Evolutionary conservation across 2,113 vertebrate genomes (phyloP).

Genomic region (Nipponia nippon): DNA sequence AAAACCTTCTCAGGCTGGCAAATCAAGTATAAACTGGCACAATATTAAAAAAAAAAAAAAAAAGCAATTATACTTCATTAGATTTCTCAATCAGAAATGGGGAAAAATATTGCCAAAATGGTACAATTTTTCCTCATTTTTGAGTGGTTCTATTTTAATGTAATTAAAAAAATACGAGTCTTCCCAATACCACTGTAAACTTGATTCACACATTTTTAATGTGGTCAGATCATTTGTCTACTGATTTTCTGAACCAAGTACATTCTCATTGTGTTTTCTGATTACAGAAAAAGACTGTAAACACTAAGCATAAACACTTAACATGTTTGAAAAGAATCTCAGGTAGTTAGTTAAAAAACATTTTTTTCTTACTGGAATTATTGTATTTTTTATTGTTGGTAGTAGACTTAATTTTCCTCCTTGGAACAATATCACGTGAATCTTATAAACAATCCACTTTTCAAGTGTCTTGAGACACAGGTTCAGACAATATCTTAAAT

Average conservation of each 20-base stretch:
- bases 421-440: neutral
- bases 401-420: neutral
- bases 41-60: neutral
- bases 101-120: neutral
- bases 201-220: neutral
- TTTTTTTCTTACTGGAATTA: neutral
- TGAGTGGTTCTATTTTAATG: neutral
- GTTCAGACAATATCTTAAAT: neutral
- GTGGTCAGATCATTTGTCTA: neutral
- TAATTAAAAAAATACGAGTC: rapidly evolving
- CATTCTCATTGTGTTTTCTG: neutral
- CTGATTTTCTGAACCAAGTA: neutral
- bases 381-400: neutral
- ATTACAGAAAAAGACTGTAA: neutral
- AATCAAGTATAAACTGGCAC: neutral
- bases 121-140: neutral
- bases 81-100: neutral
- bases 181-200: neutral
- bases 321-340: neutral
- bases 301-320: neutral
- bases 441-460: neutral
- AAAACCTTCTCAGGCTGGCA: neutral
- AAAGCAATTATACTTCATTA: neutral
- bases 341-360: neutral
- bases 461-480: neutral